Base-by-base conservation (phyloP, 2,113 vertebrate species). In the Cynoglossus semilaevis region DNA sequence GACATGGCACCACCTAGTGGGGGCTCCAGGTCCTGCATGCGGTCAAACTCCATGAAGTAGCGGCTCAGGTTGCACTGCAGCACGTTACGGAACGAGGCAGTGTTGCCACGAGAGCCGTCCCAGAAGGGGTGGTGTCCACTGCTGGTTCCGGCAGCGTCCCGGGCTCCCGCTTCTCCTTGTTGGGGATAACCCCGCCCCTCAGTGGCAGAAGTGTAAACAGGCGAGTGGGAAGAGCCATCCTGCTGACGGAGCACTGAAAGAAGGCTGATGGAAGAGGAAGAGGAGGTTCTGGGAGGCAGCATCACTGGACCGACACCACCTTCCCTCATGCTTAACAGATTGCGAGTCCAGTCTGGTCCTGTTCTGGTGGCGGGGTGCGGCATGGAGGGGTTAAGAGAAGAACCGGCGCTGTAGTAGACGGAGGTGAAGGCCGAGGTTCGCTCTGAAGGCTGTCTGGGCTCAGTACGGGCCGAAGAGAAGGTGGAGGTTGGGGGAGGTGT, bases 41-140 rank as follows among this genome's bases (percentile, higher is more conserved):
- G 92, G 80, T 98, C 97, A 51, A 96, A 95, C 86, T 98, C 96
- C 90, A 98, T 88, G 88, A 99, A 99, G 89, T 98, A 99, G 69
- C 96, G 94, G 87, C 94, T 95, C 82, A 99, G 86, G 88, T 99
- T 97, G 85, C 97, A 98, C 43, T 96, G 97, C 79, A 99, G 90
- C 57, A 96, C 97, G 8, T 98, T 97, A 42, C 96, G 93, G 79
- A 96, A 94, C 54, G 91, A 93, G 41, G 93, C 90, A 0, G 90
- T 86, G 74, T 83, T 91, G 14, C 81, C 64, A 4, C 87, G 87
- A 0, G 84, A 82, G 2, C 81, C 79, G 5, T 92, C 91, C 66
- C 90, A 89, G 51, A 90, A 88, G 0, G 91, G 89, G 1, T 95
- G 90, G 58, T 94, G 94, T 51, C 91, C 94, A 0, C 91, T 89